Evolutionary conservation across 2,888 invertebrate species (phyloP).

Genomic region (Heliconius sara): DNA sequence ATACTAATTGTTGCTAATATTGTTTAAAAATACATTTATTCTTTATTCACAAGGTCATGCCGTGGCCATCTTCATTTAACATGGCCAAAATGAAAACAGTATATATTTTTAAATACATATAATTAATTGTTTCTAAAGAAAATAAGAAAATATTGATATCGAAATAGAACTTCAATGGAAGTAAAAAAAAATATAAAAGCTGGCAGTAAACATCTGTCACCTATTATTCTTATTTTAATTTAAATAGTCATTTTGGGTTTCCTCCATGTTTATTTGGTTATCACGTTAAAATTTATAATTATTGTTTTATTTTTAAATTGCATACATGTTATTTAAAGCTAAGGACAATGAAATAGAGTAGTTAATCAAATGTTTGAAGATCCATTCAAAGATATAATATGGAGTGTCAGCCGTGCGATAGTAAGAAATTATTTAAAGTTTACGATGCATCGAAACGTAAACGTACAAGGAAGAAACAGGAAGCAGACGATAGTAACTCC

Average conservation of each 20-base stretch:
- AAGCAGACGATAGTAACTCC: conserved; percentile 67
- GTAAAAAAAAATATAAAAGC: conserved; percentile 5
- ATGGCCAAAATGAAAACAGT: no score
- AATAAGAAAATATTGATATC: no score
- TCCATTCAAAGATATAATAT: conserved; percentile 63
- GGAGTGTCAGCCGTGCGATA: conserved; percentile 76
- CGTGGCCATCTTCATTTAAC: no score
- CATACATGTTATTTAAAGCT: conserved; percentile 51
- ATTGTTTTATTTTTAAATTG: conserved; percentile 50
- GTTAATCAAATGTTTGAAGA: conserved; percentile 61
- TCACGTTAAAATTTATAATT: conserved; percentile 58
- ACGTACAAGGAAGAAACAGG: conserved; percentile 63
- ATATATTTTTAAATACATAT: no score
- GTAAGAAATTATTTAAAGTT: conserved; percentile 76
- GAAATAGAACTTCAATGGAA: background rate
- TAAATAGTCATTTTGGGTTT: conserved; percentile 57
- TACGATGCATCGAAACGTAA: conserved; percentile 72
- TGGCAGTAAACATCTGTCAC: conserved; percentile 36
- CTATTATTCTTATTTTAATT: conserved; percentile 67
- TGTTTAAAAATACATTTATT: no score
- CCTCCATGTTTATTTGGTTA: conserved; percentile 65
- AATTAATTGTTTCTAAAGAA: no score
- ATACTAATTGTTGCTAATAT: no score
- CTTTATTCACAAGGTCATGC: no score
- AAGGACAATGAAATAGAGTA: conserved; percentile 58